Percentiles rank a stretch among this genome's conserved stretches.
phyloP scores from a whole-genome alignment of 64 coral and sea anemone genomes.

The Montipora capricornis region DNA sequence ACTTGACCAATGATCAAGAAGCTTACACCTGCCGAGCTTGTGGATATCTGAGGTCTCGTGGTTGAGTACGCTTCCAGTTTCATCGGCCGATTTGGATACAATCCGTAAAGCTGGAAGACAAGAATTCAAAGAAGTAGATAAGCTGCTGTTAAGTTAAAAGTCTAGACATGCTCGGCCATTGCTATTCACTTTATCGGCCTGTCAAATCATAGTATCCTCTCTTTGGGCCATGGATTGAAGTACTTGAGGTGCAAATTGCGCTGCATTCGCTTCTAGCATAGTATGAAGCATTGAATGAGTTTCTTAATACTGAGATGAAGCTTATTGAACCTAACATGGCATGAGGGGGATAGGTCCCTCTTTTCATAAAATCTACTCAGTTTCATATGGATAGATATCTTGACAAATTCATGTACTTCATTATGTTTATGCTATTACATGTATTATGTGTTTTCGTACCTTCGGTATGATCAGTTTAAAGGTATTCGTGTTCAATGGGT shows the following conservation, averaged over 20 bases:
- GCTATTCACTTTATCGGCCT: too few species aligned
- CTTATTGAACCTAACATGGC: too few species aligned
- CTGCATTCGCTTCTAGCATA: too few species aligned
- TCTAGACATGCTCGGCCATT: background rate
- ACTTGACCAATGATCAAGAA: conserved; percentile 70
- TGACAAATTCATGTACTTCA: background rate
- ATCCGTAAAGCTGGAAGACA: conserved; percentile 69
- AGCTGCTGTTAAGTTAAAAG: background rate
- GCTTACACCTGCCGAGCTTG: conserved; percentile 53
- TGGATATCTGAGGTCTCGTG: conserved; percentile 50
- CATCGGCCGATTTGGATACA: conserved; percentile 86
- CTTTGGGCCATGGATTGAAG: too few species aligned
- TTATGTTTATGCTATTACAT: background rate
- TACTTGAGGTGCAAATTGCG: too few species aligned
- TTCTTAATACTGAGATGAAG: too few species aligned
- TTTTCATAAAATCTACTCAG: too few species aligned
- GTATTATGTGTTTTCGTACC: background rate
- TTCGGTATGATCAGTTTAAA: conserved; percentile 69
- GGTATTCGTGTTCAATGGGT: conserved; percentile 66
- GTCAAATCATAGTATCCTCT: too few species aligned
- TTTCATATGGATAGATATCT: too few species aligned
- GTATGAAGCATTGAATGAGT: too few species aligned
- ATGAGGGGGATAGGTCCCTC: too few species aligned
- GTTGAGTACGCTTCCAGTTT: conserved; percentile 71
- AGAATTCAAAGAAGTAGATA: background rate